Base-by-base conservation (phyloP, 23 tunicate species). In the Styela plicata region DNA sequence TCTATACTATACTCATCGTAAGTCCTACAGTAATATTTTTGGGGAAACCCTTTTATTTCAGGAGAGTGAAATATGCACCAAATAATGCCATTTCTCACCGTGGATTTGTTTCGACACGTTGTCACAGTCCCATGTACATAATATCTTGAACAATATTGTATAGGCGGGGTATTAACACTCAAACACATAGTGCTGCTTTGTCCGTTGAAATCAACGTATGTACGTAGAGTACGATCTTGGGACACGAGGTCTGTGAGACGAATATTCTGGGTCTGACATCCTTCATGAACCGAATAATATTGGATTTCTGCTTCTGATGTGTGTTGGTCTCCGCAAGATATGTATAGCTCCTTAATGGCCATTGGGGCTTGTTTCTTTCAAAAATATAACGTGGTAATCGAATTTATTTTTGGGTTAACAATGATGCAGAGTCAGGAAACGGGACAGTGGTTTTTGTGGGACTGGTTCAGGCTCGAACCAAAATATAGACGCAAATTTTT, bases 141-240 rank as follows among this genome's bases (percentile, higher is more conserved):
- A 1, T 25, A 67, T 29, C 13, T 22, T 67, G 71, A 24, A 67
- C 71, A 67, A 16, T 25, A 18, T 0, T 67, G 19, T 19, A 29
- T 17, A 67, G 71, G 71, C 16, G 71, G 71, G 22, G 71, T 67
- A 29, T 67, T 16, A 67, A 67, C 71, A 22, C 71, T 67, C 71
- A 67, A 25, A 24, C 71, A 67, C 19, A 67, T 1, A 18, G 71
- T 67, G 31, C 16, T 1, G 16, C 31, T 29, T 25, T 27, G 31
- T 67, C 1, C 71, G 24, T 67, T 67, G 24, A 18, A 67, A 22
- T 67, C 71, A 22, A 67, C 31, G 71, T 27, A 67, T 67, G 71
- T 67, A 17, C 31, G 31, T 22, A 67, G 18, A 67, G 71, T 67
- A 24, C 31, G 30, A 29, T 29, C 31, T 29, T 29, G 31, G 16